These are phyloP conservation scores for Grapholita molesta DNA, from an alignment of 1,140 invertebrate genomes.

Conservation along the genomic window DNA sequence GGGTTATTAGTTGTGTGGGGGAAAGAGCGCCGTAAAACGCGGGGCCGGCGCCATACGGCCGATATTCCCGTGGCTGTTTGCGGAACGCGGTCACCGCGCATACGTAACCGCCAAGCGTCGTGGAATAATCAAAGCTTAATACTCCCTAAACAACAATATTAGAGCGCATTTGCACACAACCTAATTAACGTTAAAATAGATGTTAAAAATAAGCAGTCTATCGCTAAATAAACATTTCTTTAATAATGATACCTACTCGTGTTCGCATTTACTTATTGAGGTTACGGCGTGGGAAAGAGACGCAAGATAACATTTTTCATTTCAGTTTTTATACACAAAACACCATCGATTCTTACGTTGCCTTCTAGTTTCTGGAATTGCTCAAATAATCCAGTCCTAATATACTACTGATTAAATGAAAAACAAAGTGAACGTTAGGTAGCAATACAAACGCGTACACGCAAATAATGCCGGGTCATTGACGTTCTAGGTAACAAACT, in stretches of 20 bases:
- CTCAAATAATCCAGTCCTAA: background rate
- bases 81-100: conserved; percentile 58
- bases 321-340: background rate
- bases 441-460: conserved; percentile 53
- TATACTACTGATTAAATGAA: conserved; percentile 22
- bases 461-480: conserved; percentile 69
- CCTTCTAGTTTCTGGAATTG: background rate
- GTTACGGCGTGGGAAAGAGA: conserved; percentile 43
- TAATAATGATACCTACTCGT: conserved; percentile 25
- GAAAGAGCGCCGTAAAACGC: conserved; percentile 48
- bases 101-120: conserved; percentile 40
- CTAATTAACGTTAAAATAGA: background rate
- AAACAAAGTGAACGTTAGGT: conserved; percentile 56
- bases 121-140: conserved; percentile 33
- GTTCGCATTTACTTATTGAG: conserved; percentile 43
- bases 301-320: conserved; percentile 27
- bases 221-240: background rate
- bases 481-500: conserved; percentile 46
- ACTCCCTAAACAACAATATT: conserved; percentile 35
- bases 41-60: conserved; percentile 58
- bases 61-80: conserved; percentile 51
- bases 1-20: conserved; percentile 60
- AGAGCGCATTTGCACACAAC: conserved; percentile 8
- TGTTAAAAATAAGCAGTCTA: background rate
- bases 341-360: background rate